These are phyloP conservation scores for Synanthedon myopaeformis DNA, from an alignment of 2,888 invertebrate genomes.

Conservation along the genomic window DNA sequence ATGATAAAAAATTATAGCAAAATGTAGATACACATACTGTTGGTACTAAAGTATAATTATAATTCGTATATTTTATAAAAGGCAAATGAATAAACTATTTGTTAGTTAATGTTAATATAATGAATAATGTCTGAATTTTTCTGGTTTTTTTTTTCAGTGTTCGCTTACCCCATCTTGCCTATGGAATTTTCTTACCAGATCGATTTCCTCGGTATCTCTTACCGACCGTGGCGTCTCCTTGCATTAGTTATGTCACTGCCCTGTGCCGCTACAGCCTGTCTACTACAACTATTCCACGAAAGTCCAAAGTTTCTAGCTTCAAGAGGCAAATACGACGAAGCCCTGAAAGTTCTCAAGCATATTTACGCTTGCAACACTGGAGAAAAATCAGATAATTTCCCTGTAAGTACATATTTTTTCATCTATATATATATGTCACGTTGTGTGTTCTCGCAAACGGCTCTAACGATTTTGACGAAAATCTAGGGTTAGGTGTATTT, in stretches of 20 bases:
- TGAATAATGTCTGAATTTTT: background rate
- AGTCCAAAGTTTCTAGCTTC: conserved; percentile 82
- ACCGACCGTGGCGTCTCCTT: conserved; percentile 83
- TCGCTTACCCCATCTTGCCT: conserved; percentile 79
- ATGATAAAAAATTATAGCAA: no score
- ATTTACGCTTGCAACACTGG: conserved; percentile 54
- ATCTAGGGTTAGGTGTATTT: no score
- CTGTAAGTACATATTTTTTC: conserved; percentile 33
- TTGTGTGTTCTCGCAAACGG: no score
- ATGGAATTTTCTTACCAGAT: conserved; percentile 52
- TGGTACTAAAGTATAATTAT: background rate
- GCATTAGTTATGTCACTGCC: conserved; percentile 75
- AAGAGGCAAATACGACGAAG: conserved; percentile 69
- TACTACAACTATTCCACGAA: conserved; percentile 75
- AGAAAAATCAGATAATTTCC: conserved; percentile 36
- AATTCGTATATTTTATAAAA: background rate
- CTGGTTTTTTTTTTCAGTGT: conserved; percentile 43
- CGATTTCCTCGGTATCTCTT: conserved; percentile 61
- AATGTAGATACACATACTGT: no score
- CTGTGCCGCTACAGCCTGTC: conserved; percentile 71
- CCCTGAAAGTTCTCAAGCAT: conserved; percentile 56
- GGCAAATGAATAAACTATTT: conserved; percentile 3
- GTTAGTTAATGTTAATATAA: background rate
- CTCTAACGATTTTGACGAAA: no score
- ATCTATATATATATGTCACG: no score